Base-by-base conservation (phyloP, 2,797 vertebrate species). In the Melanotaenia pygmaea region DNA sequence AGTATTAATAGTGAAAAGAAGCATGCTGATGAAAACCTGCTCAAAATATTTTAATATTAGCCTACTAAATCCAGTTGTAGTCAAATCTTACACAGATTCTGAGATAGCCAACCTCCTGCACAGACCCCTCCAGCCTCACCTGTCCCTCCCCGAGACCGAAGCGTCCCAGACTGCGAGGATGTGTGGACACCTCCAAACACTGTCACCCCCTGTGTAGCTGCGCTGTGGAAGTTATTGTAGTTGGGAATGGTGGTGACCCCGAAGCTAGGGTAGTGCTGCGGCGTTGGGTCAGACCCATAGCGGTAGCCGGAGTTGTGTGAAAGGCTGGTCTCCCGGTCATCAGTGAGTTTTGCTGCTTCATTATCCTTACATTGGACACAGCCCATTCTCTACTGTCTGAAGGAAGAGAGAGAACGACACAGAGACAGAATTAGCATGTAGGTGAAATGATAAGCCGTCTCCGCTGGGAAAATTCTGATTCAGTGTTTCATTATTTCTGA, bases 361-460 rank as follows among this genome's bases (percentile, higher is more conserved):
- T 99, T 99, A 93, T 99, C 98, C 97, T 99, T 99, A 94, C 98
- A 99, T 99, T 99, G 98, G 96, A 99, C 98, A 96, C 98, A 99
- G 98, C 98, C 98, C 98, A 99, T 99, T 96, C 97, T 99, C 97
- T 97, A 96, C 95, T 93, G 93, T 97, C 98, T 99, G 93, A 12
- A 75, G 74, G 74, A 2, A 67, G 64, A 73, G 57, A 61, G 73
- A 81, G 59, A 62, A 43, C 63, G 30, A 82, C 30, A 57, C 12
- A 34, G 56, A 75, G 65, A 76, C 1, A 43, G 60, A 79, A 87
- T 91, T 76, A 92, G 81, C 1, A 61, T 30, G 10, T 35, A 67
- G 78, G 63, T 84, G 47, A 74, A 86, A 79, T 74, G 5, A 84
- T 86, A 81, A 77, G 70, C 69, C 13, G 14, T 70, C 81, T 82